Conservation (phyloP, 2,888 invertebrate genomes). For the Cryptus viduatorius region DNA sequence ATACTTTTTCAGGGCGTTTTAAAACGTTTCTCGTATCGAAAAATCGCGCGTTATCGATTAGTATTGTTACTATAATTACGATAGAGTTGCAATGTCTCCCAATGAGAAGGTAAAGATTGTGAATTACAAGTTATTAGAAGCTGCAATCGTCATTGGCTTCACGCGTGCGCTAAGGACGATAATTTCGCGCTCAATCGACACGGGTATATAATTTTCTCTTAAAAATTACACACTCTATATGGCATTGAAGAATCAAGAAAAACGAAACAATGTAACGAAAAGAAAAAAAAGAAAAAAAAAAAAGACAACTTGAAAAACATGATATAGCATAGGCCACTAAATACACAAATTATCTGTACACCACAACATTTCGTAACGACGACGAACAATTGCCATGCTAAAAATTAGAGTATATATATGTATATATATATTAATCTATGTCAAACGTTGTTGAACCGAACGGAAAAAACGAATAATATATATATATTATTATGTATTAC, state of each 20-base stretch:
- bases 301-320: conserved; percentile 55
- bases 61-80: conserved; percentile 24
- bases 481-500: conserved; percentile 74
- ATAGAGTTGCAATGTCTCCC: conserved; percentile 11
- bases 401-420: conserved; percentile 72
- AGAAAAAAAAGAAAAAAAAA: conserved; percentile 34
- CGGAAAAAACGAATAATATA: conserved; percentile 73
- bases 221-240: conserved; percentile 67
- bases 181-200: conserved; percentile 50
- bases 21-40: conserved; percentile 11
- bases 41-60: conserved; percentile 15
- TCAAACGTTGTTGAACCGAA: conserved; percentile 70
- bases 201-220: conserved; percentile 44
- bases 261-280: conserved; percentile 26
- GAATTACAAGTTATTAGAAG: conserved; percentile 48
- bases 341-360: conserved; percentile 75
- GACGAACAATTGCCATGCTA: conserved; percentile 80
- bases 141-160: conserved; percentile 69
- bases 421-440: conserved; percentile 67
- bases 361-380: conserved; percentile 73
- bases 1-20: conserved; percentile 16
- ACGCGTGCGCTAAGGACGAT: conserved; percentile 42
- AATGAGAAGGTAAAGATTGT: conserved; percentile 10
- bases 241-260: conserved; percentile 55
- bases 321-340: conserved; percentile 74